These are phyloP conservation scores for Trichechus manatus DNA, from an alignment of 2,113 vertebrate genomes.

Conservation along the genomic window DNA sequence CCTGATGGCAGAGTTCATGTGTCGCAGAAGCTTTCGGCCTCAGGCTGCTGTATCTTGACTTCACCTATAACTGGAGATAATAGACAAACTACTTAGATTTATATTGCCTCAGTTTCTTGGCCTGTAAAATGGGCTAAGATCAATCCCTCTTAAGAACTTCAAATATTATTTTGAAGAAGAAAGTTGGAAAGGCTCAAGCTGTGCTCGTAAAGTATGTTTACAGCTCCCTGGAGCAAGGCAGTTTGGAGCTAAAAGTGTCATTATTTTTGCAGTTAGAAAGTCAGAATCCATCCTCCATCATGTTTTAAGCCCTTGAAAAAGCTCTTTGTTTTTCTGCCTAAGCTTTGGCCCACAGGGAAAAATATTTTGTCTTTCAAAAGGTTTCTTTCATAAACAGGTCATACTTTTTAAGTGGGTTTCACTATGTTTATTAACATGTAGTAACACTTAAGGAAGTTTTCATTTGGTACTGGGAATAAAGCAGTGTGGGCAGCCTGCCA, in stretches of 20 bases:
- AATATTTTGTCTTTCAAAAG: slow-evolving; percentile 78
- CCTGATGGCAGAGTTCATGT: neutral
- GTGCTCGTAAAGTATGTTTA: slow-evolving; percentile 53
- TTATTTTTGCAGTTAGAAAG: slow-evolving; percentile 73
- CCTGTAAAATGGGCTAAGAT: neutral
- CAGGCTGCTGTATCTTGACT: neutral
- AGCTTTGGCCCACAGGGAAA: slow-evolving; percentile 60
- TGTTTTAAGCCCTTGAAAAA: slow-evolving; percentile 73
- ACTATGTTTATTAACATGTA: slow-evolving; percentile 78
- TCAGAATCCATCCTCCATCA: slow-evolving; percentile 61
- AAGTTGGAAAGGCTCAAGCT: neutral
- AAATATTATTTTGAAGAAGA: neutral
- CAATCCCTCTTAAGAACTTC: neutral
- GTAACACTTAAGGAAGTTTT: slow-evolving; percentile 72
- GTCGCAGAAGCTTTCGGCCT: neutral
- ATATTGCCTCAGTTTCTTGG: slow-evolving; percentile 20
- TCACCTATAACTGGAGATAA: no score
- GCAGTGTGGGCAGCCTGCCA: slow-evolving; percentile 54
- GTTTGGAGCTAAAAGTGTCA: slow-evolving; percentile 63
- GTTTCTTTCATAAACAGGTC: slow-evolving; percentile 82
- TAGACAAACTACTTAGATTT: neutral
- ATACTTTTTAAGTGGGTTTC: slow-evolving; percentile 81
- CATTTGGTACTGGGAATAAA: slow-evolving; percentile 63
- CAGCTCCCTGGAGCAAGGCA: slow-evolving; percentile 56
- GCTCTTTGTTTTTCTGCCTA: slow-evolving; percentile 73